phyloP scores from a whole-genome alignment of 2,797 vertebrate genomes.

The Vireo griseus region DNA sequence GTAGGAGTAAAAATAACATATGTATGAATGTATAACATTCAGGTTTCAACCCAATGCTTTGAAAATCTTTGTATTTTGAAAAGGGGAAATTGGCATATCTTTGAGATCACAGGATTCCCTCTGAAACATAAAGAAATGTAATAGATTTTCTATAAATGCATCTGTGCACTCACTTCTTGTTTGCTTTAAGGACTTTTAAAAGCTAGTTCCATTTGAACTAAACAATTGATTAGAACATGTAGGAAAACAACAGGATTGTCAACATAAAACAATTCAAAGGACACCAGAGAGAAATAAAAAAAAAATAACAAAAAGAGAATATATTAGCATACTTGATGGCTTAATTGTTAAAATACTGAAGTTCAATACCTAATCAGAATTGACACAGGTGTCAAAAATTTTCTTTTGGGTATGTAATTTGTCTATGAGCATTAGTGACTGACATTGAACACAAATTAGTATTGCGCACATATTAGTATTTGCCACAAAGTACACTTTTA shows the following conservation, averaged over 20 bases:
- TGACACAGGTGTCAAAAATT: neutral
- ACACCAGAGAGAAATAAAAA: neutral
- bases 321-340: neutral
- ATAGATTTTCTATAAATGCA: neutral
- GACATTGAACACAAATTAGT: neutral
- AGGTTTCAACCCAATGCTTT: neutral
- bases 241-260: neutral
- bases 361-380: neutral
- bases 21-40: neutral
- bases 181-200: neutral
- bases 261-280: neutral
- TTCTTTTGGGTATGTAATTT: neutral
- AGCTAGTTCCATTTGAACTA: neutral
- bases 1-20: neutral
- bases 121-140: neutral
- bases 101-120: neutral
- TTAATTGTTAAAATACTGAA: neutral
- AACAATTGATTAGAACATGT: neutral
- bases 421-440: accelerated
- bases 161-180: neutral
- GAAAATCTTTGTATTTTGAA: neutral
- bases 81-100: neutral
- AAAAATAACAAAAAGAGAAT: neutral
- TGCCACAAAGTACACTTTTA: accelerated
- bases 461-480: too few relatives aligned